Conservation (phyloP, 2,113 vertebrate species). For the Anthoscopus minutus region DNA sequence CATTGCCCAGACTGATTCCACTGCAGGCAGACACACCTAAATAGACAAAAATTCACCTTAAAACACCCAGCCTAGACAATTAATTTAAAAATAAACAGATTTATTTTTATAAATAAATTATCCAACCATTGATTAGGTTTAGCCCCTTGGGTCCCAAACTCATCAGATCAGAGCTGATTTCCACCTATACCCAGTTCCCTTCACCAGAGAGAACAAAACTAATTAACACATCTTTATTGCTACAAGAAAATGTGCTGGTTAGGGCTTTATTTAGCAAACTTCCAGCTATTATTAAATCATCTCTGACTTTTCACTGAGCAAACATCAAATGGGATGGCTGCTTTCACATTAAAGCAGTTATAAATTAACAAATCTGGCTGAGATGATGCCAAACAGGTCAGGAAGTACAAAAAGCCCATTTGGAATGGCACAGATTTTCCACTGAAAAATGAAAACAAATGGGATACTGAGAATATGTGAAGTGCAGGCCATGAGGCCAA, state of each 20-base stretch:
- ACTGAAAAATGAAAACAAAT: background rate
- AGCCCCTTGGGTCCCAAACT: background rate
- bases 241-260: background rate
- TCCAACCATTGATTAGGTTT: background rate
- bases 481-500: background rate
- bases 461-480: background rate
- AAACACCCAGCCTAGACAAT: background rate
- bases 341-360: background rate
- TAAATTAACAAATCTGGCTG: background rate
- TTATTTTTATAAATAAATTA: background rate
- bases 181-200: background rate
- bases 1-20: background rate
- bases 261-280: background rate
- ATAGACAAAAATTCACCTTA: background rate
- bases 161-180: background rate
- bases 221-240: background rate
- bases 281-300: background rate
- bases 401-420: background rate
- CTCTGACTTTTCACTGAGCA: background rate
- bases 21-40: background rate
- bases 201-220: background rate
- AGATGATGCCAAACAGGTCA: background rate
- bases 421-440: background rate
- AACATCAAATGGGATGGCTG: background rate
- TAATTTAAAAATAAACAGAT: background rate